Base-by-base conservation (phyloP, 2,113 vertebrate genomes). In the Cheirogaleus medius region DNA sequence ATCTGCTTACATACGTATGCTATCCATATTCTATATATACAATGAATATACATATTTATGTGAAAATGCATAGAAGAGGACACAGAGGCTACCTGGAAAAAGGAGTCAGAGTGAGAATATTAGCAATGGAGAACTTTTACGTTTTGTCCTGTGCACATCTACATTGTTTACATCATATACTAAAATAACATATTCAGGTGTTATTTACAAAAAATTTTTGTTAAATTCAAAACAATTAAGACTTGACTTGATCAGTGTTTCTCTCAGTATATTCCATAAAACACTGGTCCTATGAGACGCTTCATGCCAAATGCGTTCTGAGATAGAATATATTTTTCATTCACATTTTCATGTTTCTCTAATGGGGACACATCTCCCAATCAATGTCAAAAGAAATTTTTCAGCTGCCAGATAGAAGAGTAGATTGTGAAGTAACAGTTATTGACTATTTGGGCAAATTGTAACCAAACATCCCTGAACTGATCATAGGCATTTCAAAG, bases 401-500 rank as follows among this genome's bases (percentile, higher is more conserved):
- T 96, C 17, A 90, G 47, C 37, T 87, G 82, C 87, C 29, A 90
- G 74, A 63, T 6, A 90, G 68, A 63, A 32, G 34, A 83, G 3
- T 44, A 69, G 44, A 49, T 69, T 96, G 29, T 71, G 21, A 95
- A 90, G 32, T n/a, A 64, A 25, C 64, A 60, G 52, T 60, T 74
- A 27, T 49, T 83, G 92, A 90, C 58, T 58, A 6, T 89, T 87
- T 42, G 8, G 63, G n/a, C 58, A 96, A 83, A 96, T 0, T 0
- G 8, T 71, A 80, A 69, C 84, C 8, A 49, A 92, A 25, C 37
- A 87, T 92, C 77, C 90, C 69, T 73, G 88, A 92, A 76, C 9
- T 18, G 44, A 92, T 87, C 77, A 84, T 5, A 88, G 13, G 17
- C 44, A 81, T 69, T 93, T 95, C 56, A 87, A 96, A 95, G 78